These are phyloP conservation scores for Zoroaster sp. DNA, from an alignment of 53 echinoderm and acorn worm species.

Conservation along the genomic window DNA sequence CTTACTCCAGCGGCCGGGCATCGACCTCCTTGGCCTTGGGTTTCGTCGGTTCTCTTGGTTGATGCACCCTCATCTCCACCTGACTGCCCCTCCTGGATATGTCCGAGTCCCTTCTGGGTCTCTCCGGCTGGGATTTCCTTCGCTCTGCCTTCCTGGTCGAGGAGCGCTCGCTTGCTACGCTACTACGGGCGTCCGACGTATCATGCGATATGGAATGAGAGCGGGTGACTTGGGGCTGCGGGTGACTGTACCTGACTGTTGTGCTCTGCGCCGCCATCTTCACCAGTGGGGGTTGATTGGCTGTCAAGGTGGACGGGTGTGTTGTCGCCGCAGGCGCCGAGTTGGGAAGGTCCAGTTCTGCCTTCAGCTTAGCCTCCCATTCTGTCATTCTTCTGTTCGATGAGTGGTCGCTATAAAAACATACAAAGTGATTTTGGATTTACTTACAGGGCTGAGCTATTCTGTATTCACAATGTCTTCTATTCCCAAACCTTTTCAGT, in stretches of 20 bases:
- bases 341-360: constrained; percentile 56
- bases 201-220: constrained; percentile 28
- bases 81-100: constrained; percentile 7
- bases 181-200: constrained; percentile 38
- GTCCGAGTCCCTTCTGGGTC: neutral
- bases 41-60: constrained; percentile 9
- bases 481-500: too few relatives aligned
- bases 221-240: constrained; percentile 30
- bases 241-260: constrained; percentile 27
- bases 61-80: neutral
- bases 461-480: too few relatives aligned
- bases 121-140: constrained; percentile 20
- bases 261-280: neutral
- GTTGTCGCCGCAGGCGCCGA: constrained; percentile 49
- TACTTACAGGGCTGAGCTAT: too few relatives aligned
- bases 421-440: neutral
- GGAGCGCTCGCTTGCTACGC: constrained; percentile 44
- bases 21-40: neutral
- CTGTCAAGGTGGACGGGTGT: neutral
- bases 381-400: constrained; percentile 35
- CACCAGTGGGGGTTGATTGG: neutral
- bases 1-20: neutral
- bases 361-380: constrained; percentile 60
- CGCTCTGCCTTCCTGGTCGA: constrained; percentile 8
- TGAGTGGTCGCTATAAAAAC: constrained; percentile 52